phyloP scores from a whole-genome alignment of 2,113 vertebrate genomes.

The Varanus komodoensis region DNA sequence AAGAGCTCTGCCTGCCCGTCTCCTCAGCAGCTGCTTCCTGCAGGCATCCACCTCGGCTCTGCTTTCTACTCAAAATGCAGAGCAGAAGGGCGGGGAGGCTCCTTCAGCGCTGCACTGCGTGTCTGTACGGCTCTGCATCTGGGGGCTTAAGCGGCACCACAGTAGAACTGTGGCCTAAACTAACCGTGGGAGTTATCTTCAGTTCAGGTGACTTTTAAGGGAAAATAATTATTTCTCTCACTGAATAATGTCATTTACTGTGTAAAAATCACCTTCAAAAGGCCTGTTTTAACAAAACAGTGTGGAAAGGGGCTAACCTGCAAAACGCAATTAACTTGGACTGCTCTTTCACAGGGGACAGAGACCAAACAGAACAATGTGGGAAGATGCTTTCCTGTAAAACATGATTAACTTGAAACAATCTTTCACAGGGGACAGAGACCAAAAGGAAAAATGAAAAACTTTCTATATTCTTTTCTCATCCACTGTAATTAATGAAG shows the following conservation, averaged over 20 bases:
- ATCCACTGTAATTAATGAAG: background rate
- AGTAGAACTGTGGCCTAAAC: too few species aligned
- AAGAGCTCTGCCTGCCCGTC: too few species aligned
- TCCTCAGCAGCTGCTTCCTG: too few species aligned
- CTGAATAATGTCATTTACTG: background rate
- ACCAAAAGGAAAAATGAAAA: too few species aligned
- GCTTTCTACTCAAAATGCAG: too few species aligned
- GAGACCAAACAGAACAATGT: background rate
- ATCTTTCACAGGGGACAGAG: background rate
- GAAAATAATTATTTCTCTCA: background rate
- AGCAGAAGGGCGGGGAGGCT: too few species aligned
- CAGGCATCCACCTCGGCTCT: too few species aligned
- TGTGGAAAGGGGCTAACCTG: background rate
- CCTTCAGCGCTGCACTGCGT: too few species aligned
- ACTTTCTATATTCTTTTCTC: background rate
- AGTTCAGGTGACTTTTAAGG: background rate
- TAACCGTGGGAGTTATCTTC: too few species aligned
- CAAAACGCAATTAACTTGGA: background rate
- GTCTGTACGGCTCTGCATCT: too few species aligned
- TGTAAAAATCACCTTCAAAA: background rate
- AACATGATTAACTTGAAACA: background rate
- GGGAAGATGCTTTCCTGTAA: background rate
- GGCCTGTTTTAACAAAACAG: background rate
- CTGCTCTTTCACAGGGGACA: background rate
- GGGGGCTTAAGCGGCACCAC: too few species aligned